Evolutionary conservation across 2,113 vertebrate species (phyloP).

Genomic region (Trematocara variabile): DNA sequence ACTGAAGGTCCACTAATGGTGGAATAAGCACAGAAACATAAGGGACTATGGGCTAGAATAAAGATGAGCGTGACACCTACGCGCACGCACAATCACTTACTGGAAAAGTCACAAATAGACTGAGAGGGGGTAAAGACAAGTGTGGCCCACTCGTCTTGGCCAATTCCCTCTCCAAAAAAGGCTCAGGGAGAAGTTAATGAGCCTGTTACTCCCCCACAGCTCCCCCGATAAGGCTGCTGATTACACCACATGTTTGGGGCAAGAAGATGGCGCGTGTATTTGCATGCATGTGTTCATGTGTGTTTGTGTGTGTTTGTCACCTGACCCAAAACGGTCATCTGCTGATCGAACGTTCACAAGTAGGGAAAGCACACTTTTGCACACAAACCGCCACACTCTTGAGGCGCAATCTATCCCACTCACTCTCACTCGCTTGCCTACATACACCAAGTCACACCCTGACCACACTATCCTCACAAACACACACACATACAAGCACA

Average conservation of each 20-base stretch:
- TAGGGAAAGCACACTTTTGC: slow-evolving; percentile 17
- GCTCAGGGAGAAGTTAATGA: slow-evolving; percentile 58
- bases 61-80: not conserved
- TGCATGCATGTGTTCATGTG: not conserved
- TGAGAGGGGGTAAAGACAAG: not conserved
- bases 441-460: slow-evolving; percentile 1
- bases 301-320: slow-evolving; percentile 2
- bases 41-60: not conserved
- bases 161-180: slow-evolving; percentile 45
- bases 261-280: slow-evolving; percentile 3
- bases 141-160: slow-evolving; percentile 16
- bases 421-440: slow-evolving; percentile 1
- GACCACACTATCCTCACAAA: slow-evolving; percentile 1
- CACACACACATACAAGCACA: not conserved
- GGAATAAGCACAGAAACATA: slow-evolving; percentile 28
- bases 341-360: slow-evolving; percentile 43
- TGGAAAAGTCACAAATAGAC: slow-evolving; percentile 11
- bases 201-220: slow-evolving; percentile 39
- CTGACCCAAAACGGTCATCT: slow-evolving; percentile 46
- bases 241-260: slow-evolving; percentile 52
- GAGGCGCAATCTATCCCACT: slow-evolving; percentile 11
- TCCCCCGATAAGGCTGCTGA: slow-evolving; percentile 46
- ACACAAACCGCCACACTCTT: slow-evolving; percentile 5
- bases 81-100: slow-evolving; percentile 10
- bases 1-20: slow-evolving; percentile 49